Evolutionary conservation across 2,113 vertebrate species (phyloP), one percentile per base, ranked within the genome.

Genomic region (Ceratotherium simum): DNA sequence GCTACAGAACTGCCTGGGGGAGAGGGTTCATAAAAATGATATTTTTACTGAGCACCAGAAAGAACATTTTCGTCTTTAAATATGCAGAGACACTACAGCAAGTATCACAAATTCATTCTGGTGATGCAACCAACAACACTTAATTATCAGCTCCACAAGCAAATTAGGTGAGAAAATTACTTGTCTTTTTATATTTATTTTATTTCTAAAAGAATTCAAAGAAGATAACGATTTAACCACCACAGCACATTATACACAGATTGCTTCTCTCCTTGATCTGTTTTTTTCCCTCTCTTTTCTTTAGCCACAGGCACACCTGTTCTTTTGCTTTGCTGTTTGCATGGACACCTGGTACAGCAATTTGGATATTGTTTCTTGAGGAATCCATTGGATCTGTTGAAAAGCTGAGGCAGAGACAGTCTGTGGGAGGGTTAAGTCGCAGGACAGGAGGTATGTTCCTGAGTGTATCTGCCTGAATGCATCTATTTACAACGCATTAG

Each of bases 101-200:
- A 98, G 98, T 97, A 97, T 98, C 97, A 97, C 98, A 98, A 99
- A 99, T 98, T 93, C 98, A 97, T 98, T 96, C 98, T 98, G 98
- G 97, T 98, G 98, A 98, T 98, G 98, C 98, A 99, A 96, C 92
- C 98, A 98, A 98, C 98, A 99, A 98, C 99, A 99, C 99, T 99
- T 99, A 99, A 99, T 99, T 99, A 99, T 99, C 99, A 99, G 99
- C 98, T 99, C 98, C 98, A 98, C 98, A 98, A 98, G 98, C 98
- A 99, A 99, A 99, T 99, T 99, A 99, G 98, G 99, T 99, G 99
- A 99, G 99, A 99, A 99, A 99, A 99, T 99, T 98, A 98, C 99
- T 99, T 99, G 98, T 98, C 98, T 99, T 99, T 99, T 99, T 99
- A 98, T 98, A 99, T 99, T 98, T 98, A 98, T 99, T 98, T 99